phyloP scores from a whole-genome alignment of 2,797 vertebrate species.

The Platalea minor region DNA sequence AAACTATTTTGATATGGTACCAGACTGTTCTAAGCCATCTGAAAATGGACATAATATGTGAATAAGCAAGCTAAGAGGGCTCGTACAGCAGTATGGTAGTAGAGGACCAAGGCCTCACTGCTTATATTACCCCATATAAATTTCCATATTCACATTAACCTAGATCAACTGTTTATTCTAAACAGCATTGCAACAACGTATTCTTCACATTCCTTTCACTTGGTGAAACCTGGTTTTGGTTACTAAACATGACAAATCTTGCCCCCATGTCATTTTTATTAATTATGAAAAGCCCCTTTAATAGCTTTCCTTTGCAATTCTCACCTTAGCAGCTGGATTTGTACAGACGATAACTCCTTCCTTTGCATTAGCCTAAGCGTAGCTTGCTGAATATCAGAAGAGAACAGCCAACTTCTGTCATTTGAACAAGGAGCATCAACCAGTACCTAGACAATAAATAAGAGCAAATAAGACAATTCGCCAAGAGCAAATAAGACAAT shows the following conservation, averaged over 20 bases:
- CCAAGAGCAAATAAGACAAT: neutral
- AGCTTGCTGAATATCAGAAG: conserved; percentile 78
- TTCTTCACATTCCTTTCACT: neutral
- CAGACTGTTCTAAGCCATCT: neutral
- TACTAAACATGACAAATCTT: neutral
- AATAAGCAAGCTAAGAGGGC: neutral
- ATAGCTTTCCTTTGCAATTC: neutral
- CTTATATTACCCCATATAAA: neutral
- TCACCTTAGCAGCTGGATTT: conserved; percentile 87
- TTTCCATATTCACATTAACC: neutral
- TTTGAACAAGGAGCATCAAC: conserved; percentile 96
- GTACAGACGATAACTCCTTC: conserved; percentile 79
- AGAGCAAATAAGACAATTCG: neutral
- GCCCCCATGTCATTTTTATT: neutral
- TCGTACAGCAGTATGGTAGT: neutral
- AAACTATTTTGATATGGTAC: neutral
- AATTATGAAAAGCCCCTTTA: neutral
- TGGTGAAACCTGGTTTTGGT: neutral
- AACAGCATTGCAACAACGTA: neutral
- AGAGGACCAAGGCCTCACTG: neutral
- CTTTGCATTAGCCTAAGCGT: conserved; percentile 80
- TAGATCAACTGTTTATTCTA: neutral
- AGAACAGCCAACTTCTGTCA: conserved; percentile 94
- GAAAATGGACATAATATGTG: neutral
- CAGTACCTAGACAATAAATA: conserved; percentile 77